A percentile compares a stretch with the other conserved stretches of the same genome.
phyloP scores from a whole-genome alignment of 2,113 vertebrate species.

The Tauraco erythrolophus region DNA sequence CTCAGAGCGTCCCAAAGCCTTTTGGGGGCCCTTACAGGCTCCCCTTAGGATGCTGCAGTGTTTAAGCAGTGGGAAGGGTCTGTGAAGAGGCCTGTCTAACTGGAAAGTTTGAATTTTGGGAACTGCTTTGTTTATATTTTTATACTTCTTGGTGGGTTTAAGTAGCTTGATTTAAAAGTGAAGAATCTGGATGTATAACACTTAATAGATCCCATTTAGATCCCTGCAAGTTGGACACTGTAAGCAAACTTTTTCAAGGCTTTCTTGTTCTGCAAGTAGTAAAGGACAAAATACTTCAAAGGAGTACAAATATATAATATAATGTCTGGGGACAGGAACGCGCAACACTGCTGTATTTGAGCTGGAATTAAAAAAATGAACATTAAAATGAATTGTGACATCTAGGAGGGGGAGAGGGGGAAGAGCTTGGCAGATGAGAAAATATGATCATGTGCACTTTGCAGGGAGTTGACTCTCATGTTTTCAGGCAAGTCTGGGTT shows the following conservation, averaged over 20 bases:
- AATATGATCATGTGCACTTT: accelerated
- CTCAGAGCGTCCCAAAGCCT: neutral
- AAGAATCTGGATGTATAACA: neutral
- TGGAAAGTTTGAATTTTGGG: neutral
- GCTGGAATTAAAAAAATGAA: neutral
- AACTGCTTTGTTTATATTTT: neutral
- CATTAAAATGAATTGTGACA: neutral
- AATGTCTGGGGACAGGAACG: neutral
- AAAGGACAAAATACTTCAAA: neutral
- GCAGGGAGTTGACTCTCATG: neutral
- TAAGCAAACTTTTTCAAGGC: neutral
- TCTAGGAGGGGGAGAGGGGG: neutral
- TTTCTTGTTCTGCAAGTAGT: neutral
- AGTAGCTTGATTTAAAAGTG: neutral
- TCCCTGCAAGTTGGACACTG: neutral
- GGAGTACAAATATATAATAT: neutral
- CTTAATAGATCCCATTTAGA: neutral
- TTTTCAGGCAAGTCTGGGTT: neutral
- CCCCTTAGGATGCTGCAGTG: neutral
- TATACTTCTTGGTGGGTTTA: neutral
- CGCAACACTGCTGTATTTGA: neutral
- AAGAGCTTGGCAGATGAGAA: neutral
- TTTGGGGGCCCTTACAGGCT: neutral
- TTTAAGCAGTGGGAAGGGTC: neutral
- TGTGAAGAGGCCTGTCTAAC: neutral